These are phyloP conservation scores for Mystacides longicornis DNA, from an alignment of 2,888 invertebrate species.

Conservation along the genomic window DNA sequence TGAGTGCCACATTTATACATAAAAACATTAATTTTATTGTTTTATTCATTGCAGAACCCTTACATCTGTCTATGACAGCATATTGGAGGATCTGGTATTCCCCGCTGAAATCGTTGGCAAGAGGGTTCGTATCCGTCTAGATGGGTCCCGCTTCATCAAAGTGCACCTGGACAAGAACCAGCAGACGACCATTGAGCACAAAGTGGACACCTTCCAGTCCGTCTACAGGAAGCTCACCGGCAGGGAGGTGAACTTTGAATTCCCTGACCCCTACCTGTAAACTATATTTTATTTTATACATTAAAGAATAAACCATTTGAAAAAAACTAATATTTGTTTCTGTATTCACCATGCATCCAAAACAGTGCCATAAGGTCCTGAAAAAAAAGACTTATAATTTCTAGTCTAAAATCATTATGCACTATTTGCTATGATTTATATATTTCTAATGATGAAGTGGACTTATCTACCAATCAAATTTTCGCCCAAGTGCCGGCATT, in stretches of 20 bases:
- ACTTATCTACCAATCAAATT: too few relatives aligned
- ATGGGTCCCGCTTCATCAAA: constrained; percentile 94
- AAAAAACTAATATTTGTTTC: too few relatives aligned
- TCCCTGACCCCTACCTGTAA: constrained; percentile 96
- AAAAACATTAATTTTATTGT: background rate
- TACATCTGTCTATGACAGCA: constrained; percentile 95
- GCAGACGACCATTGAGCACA: constrained; percentile 98
- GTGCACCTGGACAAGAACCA: constrained; percentile 97
- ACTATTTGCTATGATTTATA: too few relatives aligned
- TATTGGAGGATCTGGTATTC: constrained; percentile 94
- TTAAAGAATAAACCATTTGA: too few relatives aligned
- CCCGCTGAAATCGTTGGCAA: constrained; percentile 99
- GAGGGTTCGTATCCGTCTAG: constrained; percentile 90
- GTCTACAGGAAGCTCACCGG: constrained; percentile 99
- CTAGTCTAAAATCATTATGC: too few relatives aligned
- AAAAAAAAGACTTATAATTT: too few relatives aligned
- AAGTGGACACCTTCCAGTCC: constrained; percentile 96
- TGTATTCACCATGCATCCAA: too few relatives aligned
- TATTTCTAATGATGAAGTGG: too few relatives aligned
- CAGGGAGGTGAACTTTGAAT: constrained; percentile 97
- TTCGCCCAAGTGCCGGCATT: too few relatives aligned
- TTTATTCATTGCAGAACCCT: constrained; percentile 71
- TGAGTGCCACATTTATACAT: background rate
- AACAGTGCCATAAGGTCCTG: too few relatives aligned
- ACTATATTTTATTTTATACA: constrained; percentile 28